Evolutionary conservation across 2,888 invertebrate genomes (phyloP).

Genomic region (Diaperis boleti): DNA sequence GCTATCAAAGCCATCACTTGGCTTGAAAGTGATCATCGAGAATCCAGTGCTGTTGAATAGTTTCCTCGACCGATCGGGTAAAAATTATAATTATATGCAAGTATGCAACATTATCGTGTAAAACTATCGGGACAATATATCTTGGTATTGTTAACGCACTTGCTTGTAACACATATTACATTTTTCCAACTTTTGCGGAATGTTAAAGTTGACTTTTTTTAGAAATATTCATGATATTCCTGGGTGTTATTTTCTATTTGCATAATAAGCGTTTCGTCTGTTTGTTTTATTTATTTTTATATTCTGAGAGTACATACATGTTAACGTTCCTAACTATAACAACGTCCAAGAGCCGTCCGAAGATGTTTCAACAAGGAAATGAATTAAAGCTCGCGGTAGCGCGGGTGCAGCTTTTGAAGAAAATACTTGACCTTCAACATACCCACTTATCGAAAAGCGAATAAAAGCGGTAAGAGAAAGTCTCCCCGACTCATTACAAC

Average conservation of each 20-base stretch:
- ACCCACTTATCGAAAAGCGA: not conserved
- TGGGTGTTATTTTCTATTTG: not conserved
- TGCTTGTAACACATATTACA: not conserved
- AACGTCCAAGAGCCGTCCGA: not conserved
- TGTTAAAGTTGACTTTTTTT: not conserved
- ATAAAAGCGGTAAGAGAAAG: slow-evolving; percentile 3
- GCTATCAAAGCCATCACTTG: no score
- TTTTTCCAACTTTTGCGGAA: not conserved
- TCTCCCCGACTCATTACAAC: not conserved
- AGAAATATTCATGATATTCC: not conserved
- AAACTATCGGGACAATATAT: not conserved
- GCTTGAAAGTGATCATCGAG: not conserved
- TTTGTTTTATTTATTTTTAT: not conserved
- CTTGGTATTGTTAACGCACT: not conserved
- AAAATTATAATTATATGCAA: slow-evolving; percentile 4
- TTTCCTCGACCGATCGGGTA: not conserved
- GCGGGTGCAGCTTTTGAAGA: not conserved
- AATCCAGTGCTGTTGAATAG: no score
- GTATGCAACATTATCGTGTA: not conserved
- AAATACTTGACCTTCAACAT: not conserved
- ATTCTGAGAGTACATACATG: not conserved
- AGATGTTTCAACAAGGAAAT: not conserved
- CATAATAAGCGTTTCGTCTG: not conserved
- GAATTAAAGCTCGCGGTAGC: no score
- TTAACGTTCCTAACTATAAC: not conserved